A percentile compares a stretch with the other conserved stretches of the same genome.
Conservation (phyloP, 2,113 vertebrate genomes). For the Colistium nudipinnis region DNA sequence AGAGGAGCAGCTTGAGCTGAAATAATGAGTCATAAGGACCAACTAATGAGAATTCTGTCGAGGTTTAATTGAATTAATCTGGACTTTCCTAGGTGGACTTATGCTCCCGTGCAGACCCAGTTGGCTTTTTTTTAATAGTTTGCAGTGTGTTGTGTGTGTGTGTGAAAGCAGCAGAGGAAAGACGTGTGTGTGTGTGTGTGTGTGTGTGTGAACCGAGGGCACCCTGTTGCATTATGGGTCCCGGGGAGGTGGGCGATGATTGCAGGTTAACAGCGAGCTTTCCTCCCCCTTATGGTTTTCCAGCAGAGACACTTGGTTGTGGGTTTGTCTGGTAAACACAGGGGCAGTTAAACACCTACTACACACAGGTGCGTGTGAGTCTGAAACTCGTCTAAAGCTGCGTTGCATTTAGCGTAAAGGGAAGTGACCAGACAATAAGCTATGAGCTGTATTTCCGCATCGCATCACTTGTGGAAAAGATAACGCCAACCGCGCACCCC, state of each 20-base stretch:
- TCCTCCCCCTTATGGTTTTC: neutral
- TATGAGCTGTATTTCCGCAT: no score
- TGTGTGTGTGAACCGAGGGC: constrained; percentile 20
- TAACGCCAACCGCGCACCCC: no score
- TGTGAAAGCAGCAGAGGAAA: constrained; percentile 38
- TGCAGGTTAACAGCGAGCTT: constrained; percentile 9
- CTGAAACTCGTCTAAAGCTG: no score
- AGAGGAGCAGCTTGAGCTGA: neutral
- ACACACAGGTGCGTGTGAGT: neutral
- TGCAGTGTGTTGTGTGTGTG: constrained; percentile 11
- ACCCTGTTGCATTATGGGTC: neutral
- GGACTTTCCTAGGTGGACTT: no score
- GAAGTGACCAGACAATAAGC: no score
- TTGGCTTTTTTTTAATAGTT: neutral
- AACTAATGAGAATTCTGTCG: no score
- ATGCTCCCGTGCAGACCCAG: no score
- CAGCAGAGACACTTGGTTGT: constrained; percentile 36
- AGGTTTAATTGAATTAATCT: no score
- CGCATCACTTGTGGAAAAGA: no score
- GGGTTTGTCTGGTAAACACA: constrained; percentile 35
- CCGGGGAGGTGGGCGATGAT: neutral
- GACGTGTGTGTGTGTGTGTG: constrained; percentile 27
- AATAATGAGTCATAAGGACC: no score
- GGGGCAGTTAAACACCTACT: constrained; percentile 19
- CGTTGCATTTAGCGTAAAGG: no score